Conservation (phyloP, 2,888 invertebrate genomes). For the Mythimna lalbum region DNA sequence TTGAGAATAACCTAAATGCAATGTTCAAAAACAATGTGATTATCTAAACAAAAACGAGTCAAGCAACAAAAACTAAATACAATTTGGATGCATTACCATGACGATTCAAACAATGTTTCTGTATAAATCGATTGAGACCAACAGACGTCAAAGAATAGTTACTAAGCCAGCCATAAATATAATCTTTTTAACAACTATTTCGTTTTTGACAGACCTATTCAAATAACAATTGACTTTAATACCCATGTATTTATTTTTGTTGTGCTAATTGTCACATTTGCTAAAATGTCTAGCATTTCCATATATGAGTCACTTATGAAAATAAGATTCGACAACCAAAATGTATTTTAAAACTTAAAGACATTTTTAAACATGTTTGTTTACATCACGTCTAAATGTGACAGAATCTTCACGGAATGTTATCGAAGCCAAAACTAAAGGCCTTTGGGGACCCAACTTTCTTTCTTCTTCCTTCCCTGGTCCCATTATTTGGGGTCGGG, state of each 20-base stretch:
- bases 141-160: neutral
- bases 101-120: neutral
- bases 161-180: neutral
- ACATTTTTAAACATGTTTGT: constrained; percentile 13
- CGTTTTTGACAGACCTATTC: neutral
- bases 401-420: neutral
- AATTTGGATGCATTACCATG: neutral
- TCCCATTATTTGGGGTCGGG: too few species aligned
- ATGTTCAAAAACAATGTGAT: constrained; percentile 2
- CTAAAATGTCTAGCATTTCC: neutral
- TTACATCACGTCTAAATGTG: constrained; percentile 22
- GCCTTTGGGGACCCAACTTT: neutral
- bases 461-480: too few species aligned
- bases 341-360: constrained; percentile 10
- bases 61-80: neutral
- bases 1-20: neutral
- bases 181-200: too few species aligned
- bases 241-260: neutral
- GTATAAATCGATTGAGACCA: neutral
- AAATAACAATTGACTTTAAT: neutral
- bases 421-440: neutral
- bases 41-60: neutral
- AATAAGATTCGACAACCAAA: constrained; percentile 5
- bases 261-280: constrained; percentile 1
- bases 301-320: constrained; percentile 12